These are phyloP conservation scores for Corvus cornix DNA, from an alignment of 2,113 vertebrate species.

Conservation along the genomic window DNA sequence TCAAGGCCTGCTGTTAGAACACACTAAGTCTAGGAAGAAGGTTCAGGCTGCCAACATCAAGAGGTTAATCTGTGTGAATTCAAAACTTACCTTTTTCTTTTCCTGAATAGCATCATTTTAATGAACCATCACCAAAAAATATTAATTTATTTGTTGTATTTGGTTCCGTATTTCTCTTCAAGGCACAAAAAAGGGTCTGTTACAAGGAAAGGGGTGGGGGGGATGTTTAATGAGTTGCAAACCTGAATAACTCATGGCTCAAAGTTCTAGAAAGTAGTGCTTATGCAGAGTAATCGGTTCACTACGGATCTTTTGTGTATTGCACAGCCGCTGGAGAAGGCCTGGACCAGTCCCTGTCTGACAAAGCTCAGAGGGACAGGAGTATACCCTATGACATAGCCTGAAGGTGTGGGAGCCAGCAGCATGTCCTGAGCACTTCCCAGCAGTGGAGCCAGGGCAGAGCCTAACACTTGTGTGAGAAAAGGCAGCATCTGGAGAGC, in stretches of 20 bases:
- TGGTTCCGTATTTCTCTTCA: neutral
- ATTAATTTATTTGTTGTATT: neutral
- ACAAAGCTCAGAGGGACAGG: neutral
- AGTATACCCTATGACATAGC: neutral
- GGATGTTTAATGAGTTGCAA: neutral
- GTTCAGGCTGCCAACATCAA: neutral
- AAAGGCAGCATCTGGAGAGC: neutral
- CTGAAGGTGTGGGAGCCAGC: rapidly evolving
- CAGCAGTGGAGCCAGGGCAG: neutral
- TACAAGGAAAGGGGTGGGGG: neutral
- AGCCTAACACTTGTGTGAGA: neutral
- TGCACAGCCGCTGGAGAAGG: neutral
- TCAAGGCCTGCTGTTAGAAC: neutral
- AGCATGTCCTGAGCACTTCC: neutral
- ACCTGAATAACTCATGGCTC: neutral
- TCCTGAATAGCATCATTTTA: neutral
- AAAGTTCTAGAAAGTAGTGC: neutral
- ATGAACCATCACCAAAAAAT: neutral
- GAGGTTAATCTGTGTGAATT: neutral
- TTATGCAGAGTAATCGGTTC: neutral
- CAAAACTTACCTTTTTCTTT: neutral
- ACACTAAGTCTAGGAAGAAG: neutral
- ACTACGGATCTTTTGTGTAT: neutral
- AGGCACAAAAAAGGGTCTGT: neutral
- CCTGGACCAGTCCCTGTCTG: neutral